These are phyloP conservation scores for Hypocryptadius cinnamomeus DNA, from an alignment of 2,113 vertebrate species.

Conservation along the genomic window DNA sequence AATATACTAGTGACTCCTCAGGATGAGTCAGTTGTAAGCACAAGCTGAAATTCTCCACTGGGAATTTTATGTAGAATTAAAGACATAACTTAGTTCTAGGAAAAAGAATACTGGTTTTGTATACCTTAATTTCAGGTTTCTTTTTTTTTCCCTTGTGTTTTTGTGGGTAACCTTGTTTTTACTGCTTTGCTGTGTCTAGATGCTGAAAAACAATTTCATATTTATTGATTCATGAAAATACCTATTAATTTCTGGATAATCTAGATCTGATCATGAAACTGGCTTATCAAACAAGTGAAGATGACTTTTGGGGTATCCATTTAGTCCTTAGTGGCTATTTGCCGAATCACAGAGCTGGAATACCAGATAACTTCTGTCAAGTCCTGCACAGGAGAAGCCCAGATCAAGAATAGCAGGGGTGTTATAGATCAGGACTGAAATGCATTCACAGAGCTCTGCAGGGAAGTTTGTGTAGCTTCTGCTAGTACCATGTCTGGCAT, in stretches of 20 bases:
- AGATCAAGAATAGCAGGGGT: background rate
- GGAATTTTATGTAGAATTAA: background rate
- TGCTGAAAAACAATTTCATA: background rate
- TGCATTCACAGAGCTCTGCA: background rate
- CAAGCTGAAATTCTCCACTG: background rate
- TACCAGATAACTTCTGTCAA: background rate
- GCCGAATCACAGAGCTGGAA: background rate
- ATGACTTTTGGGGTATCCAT: background rate
- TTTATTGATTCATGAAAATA: conserved; percentile 9
- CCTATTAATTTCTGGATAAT: background rate
- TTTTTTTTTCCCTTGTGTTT: background rate
- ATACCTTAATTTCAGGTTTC: background rate
- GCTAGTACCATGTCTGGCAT: background rate
- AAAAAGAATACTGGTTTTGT: background rate
- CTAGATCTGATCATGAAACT: background rate
- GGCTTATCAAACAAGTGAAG: background rate
- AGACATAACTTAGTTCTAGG: background rate
- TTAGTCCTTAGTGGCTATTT: background rate
- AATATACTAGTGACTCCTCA: background rate
- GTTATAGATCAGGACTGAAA: background rate
- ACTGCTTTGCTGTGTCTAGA: background rate
- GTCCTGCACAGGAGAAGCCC: background rate
- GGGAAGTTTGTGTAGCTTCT: background rate
- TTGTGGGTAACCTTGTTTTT: background rate
- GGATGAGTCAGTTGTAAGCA: background rate